Conservation (phyloP, 2,797 vertebrate species). For the Botia kubotai region DNA sequence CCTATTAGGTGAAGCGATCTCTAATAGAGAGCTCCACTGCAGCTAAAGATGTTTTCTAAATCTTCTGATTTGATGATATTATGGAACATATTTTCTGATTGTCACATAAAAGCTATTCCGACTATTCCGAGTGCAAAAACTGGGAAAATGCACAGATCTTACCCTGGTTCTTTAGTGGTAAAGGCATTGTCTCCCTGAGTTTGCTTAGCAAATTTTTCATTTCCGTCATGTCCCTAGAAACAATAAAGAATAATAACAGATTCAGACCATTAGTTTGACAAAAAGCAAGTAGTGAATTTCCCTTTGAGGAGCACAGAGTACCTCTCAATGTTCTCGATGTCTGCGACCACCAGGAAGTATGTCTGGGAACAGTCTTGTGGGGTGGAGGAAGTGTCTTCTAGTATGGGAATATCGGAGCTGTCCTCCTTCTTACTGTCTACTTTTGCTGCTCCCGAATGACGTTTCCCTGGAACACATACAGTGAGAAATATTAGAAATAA, state of each 20-base stretch:
- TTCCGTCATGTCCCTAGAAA: constrained; percentile 94
- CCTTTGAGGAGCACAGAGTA: constrained; percentile 60
- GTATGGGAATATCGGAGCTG: constrained; percentile 88
- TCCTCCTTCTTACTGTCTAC: constrained; percentile 86
- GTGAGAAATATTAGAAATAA: background rate
- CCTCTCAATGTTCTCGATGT: constrained; percentile 96
- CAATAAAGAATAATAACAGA: background rate
- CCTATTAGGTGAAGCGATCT: no score
- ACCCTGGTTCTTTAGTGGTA: constrained; percentile 99
- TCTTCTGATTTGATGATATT: background rate
- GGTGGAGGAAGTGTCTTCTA: constrained; percentile 89
- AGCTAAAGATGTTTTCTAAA: no score
- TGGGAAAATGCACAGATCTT: background rate
- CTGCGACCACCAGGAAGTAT: constrained; percentile 90
- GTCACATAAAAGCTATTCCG: background rate
- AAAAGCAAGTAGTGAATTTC: constrained; percentile 32
- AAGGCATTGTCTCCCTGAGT: constrained; percentile 99
- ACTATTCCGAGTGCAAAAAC: background rate
- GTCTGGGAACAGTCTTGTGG: constrained; percentile 87
- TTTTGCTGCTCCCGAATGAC: constrained; percentile 75
- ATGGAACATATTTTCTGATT: background rate
- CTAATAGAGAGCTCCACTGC: no score
- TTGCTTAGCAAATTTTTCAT: constrained; percentile 99
- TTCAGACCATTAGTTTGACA: background rate
- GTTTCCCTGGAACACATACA: constrained; percentile 81